A percentile compares a stretch with the other conserved stretches of the same genome.
phyloP scores from a whole-genome alignment of 2,888 invertebrate genomes.

The Pollenia labialis region DNA sequence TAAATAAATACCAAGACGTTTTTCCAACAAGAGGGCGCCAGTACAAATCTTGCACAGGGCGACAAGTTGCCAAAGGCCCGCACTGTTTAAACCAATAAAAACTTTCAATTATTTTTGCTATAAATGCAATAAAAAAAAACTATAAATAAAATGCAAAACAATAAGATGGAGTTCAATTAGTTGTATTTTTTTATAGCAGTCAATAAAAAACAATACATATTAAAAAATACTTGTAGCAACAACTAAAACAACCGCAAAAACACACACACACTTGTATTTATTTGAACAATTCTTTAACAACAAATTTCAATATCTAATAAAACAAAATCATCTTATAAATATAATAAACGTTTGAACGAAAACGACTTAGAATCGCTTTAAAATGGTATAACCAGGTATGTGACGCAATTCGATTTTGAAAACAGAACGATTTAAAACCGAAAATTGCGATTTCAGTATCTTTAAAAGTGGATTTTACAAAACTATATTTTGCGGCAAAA shows the following conservation, averaged over 20 bases:
- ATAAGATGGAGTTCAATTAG: constrained; percentile 59
- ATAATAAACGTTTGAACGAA: background rate
- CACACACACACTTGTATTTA: constrained; percentile 9
- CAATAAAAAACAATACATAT: constrained; percentile 51
- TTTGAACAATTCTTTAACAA: constrained; percentile 47
- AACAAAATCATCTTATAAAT: background rate
- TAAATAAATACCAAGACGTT: too few relatives aligned
- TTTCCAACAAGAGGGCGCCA: too few relatives aligned
- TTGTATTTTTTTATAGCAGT: constrained; percentile 36
- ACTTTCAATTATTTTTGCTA: constrained; percentile 45
- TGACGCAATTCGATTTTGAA: too few relatives aligned
- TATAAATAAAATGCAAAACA: constrained; percentile 35
- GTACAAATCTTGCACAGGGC: too few relatives aligned
- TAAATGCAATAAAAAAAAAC: constrained; percentile 14
- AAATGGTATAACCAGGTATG: background rate
- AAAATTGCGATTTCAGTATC: too few relatives aligned
- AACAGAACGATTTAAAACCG: too few relatives aligned
- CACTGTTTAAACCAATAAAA: constrained; percentile 11
- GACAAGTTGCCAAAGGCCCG: too few relatives aligned
- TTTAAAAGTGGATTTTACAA: too few relatives aligned
- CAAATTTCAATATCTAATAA: constrained; percentile 24
- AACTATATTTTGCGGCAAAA: too few relatives aligned
- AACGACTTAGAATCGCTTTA: constrained; percentile 9
- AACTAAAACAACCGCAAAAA: constrained; percentile 12
- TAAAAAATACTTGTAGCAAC: constrained; percentile 28